These are phyloP conservation scores for Silurus glanis DNA, from an alignment of 2,113 vertebrate genomes.

Conservation along the genomic window DNA sequence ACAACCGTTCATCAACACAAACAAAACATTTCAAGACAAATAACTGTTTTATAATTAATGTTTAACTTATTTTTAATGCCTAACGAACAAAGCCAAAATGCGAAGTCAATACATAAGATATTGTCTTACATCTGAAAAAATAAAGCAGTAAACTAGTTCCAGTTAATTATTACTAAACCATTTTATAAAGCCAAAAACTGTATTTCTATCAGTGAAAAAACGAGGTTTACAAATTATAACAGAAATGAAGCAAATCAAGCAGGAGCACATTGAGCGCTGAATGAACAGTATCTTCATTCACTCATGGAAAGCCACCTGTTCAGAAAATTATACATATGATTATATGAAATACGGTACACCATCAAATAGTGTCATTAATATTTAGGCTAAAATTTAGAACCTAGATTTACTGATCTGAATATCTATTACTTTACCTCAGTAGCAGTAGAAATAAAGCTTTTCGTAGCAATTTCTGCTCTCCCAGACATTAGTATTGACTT, in stretches of 20 bases:
- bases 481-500: background rate
- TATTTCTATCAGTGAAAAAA: background rate
- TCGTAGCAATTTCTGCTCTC: slow-evolving; percentile 53
- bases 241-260: background rate
- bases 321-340: background rate
- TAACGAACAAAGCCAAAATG: background rate
- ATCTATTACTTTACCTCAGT: background rate
- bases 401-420: background rate
- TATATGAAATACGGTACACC: background rate
- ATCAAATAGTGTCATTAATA: background rate
- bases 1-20: too few relatives aligned
- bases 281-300: background rate
- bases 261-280: background rate
- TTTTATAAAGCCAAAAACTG: background rate
- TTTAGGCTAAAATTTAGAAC: background rate
- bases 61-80: background rate
- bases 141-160: background rate
- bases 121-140: background rate
- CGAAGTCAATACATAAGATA: background rate
- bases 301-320: background rate
- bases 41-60: too few relatives aligned
- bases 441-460: slow-evolving; percentile 58
- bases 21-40: too few relatives aligned
- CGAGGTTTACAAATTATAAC: background rate
- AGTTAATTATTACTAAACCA: background rate